These are phyloP conservation scores for Stenoptilia bipunctidactyla DNA, from an alignment of 2,888 invertebrate species.

Conservation along the genomic window DNA sequence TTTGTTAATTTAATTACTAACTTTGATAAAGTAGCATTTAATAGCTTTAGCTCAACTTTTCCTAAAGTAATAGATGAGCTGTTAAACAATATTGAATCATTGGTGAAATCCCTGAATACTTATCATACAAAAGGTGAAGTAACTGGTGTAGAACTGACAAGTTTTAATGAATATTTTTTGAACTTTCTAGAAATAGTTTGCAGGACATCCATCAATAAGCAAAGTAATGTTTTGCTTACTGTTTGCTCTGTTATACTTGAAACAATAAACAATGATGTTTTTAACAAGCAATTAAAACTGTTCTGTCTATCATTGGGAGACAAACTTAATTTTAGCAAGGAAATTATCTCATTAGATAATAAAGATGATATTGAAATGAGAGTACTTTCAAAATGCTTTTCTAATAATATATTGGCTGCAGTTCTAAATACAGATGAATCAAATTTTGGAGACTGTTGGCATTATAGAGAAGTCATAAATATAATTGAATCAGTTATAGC, in stretches of 20 bases:
- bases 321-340: conserved; percentile 27
- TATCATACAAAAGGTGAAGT: conserved; percentile 44
- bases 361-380: conserved; percentile 37
- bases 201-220: conserved; percentile 17
- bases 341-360: conserved; percentile 30
- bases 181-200: conserved; percentile 26
- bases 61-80: conserved; percentile 29
- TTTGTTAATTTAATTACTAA: conserved; percentile 40
- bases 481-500: conserved; percentile 31
- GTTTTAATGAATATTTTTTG: conserved; percentile 28
- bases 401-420: too few relatives aligned
- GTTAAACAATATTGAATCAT: conserved; percentile 29
- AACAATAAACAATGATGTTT: conserved; percentile 25
- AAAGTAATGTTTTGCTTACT: conserved; percentile 24
- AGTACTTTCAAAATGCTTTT: too few relatives aligned
- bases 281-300: conserved; percentile 33
- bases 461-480: conserved; percentile 30
- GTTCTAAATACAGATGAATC: conserved; percentile 10
- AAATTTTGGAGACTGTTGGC: conserved; percentile 32
- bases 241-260: conserved; percentile 34
- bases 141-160: conserved; percentile 25
- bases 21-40: conserved; percentile 30
- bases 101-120: conserved; percentile 31
- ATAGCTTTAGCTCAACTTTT: conserved; percentile 30
- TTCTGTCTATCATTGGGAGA: conserved; percentile 36